phyloP scores from a whole-genome alignment of 2,888 invertebrate genomes.

The Idaea dimidiata region DNA sequence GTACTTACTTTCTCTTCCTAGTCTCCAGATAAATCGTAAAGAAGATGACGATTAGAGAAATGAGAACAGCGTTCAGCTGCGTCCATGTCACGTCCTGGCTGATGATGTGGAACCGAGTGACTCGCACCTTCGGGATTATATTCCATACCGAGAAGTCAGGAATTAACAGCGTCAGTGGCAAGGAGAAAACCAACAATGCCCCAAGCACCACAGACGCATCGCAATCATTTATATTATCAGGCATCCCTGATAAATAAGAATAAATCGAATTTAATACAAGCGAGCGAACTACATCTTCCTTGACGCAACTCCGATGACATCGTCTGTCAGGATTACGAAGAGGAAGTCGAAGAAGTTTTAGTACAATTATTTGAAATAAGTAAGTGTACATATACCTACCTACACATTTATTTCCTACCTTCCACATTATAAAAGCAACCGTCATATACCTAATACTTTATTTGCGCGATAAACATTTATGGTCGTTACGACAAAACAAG shows the following conservation, averaged over 20 bases:
- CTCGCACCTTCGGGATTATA: constrained; percentile 58
- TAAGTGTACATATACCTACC: neutral
- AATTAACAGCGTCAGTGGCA: constrained; percentile 61
- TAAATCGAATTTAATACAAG: neutral
- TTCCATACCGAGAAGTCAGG: constrained; percentile 65
- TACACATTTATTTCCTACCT: constrained; percentile 7
- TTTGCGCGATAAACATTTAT: constrained; percentile 16
- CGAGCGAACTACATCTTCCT: constrained; percentile 5
- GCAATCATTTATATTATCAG: constrained; percentile 35
- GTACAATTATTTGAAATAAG: neutral
- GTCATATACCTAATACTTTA: constrained; percentile 9
- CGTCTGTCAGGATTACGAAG: neutral
- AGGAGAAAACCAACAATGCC: constrained; percentile 51
- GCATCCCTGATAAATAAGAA: constrained; percentile 35
- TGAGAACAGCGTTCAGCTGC: constrained; percentile 50
- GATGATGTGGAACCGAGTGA: constrained; percentile 54
- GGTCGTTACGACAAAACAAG: constrained; percentile 30
- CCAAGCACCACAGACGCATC: constrained; percentile 38
- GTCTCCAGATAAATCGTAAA: constrained; percentile 67
- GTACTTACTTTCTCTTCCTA: constrained; percentile 60
- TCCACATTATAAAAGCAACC: constrained; percentile 11
- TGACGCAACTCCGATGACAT: constrained; percentile 11
- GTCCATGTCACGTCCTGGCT: constrained; percentile 55
- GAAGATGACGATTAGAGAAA: constrained; percentile 46
- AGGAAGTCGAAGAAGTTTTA: neutral